Conservation (phyloP, 1,140 invertebrate species). For the Bombyx mandarina region DNA sequence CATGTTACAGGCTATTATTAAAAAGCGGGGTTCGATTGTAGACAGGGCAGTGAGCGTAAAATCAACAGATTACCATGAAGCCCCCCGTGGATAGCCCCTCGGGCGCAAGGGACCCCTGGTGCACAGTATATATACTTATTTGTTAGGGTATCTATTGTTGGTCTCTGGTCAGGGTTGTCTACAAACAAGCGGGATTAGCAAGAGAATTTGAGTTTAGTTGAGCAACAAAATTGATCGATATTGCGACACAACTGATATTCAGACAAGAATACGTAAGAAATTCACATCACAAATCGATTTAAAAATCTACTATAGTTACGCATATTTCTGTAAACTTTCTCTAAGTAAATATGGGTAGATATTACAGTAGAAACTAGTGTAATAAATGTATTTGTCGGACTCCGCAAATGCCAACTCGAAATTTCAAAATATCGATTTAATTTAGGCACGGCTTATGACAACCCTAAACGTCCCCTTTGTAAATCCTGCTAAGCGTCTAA, state of each 20-base stretch:
- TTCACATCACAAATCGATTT: too few relatives aligned
- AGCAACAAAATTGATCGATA: slow-evolving; percentile 1
- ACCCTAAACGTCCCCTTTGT: slow-evolving; percentile 27
- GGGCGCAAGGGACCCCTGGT: slow-evolving; percentile 28
- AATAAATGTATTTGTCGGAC: too few relatives aligned
- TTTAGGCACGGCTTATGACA: slow-evolving; percentile 5
- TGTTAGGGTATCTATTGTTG: slow-evolving; percentile 56
- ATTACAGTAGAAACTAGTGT: too few relatives aligned
- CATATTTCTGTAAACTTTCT: too few relatives aligned
- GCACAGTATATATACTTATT: slow-evolving; percentile 51
- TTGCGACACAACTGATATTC: neutral
- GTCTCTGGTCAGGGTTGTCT: slow-evolving; percentile 52
- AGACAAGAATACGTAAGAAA: too few relatives aligned
- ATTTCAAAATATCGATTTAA: too few relatives aligned
- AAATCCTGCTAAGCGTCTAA: slow-evolving; percentile 37
- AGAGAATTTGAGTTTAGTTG: slow-evolving; percentile 9
- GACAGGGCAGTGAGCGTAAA: slow-evolving; percentile 51
- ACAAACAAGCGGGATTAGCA: slow-evolving; percentile 21
- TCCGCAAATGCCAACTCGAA: too few relatives aligned
- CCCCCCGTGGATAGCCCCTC: slow-evolving; percentile 33
- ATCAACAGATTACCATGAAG: slow-evolving; percentile 64
- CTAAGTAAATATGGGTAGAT: too few relatives aligned
- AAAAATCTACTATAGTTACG: too few relatives aligned
- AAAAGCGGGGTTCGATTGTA: slow-evolving; percentile 13
- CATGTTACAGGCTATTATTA: slow-evolving; percentile 4